These are phyloP conservation scores for Climacteris rufus DNA, from an alignment of 2,113 vertebrate genomes.

Conservation along the genomic window DNA sequence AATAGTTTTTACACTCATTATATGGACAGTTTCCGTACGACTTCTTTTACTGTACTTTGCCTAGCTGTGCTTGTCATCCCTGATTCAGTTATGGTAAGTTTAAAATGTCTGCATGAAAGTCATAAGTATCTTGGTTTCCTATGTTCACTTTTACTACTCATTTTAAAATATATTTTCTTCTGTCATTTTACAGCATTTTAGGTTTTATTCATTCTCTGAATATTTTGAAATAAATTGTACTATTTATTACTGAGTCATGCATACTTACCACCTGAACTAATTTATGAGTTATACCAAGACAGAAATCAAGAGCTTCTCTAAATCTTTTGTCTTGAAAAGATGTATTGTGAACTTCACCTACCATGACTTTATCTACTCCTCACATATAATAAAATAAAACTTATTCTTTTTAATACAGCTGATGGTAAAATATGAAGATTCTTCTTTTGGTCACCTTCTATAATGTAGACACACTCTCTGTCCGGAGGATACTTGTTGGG, in stretches of 20 bases:
- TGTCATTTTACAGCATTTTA: background rate
- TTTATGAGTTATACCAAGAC: background rate
- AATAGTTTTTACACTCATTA: background rate
- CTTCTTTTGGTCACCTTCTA: conserved; percentile 85
- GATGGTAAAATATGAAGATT: background rate
- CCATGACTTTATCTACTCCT: background rate
- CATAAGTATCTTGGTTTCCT: background rate
- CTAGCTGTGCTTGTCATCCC: background rate
- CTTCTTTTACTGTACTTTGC: background rate
- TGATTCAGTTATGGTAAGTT: background rate
- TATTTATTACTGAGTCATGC: background rate
- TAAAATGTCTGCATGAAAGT: background rate
- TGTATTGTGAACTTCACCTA: background rate
- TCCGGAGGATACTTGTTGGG: conserved; percentile 98
- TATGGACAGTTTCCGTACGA: background rate
- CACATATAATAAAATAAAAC: background rate
- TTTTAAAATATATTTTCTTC: background rate
- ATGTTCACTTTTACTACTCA: background rate
- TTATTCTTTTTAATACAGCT: background rate
- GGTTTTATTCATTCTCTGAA: background rate
- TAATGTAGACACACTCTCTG: conserved; percentile 96
- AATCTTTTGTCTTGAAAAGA: background rate
- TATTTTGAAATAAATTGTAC: background rate
- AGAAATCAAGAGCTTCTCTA: background rate
- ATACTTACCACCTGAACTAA: background rate